Evolutionary conservation across 92 coral and sea anemone genomes (phyloP).

Genomic region (Porites evermanni): DNA sequence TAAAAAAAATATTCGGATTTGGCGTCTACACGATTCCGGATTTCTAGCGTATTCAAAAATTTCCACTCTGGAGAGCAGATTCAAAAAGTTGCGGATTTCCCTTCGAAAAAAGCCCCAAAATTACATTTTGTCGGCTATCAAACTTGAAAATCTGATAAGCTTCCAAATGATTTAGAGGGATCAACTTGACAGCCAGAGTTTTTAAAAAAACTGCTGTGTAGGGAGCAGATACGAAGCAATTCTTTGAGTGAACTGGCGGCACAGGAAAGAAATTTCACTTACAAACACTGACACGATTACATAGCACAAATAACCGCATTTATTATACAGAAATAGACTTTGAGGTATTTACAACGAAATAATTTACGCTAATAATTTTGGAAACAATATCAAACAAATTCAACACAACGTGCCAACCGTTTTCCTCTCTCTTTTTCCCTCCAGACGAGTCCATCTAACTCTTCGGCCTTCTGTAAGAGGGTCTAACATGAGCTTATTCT

Average conservation of each 20-base stretch:
- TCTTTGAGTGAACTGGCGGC: background rate
- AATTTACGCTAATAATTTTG: background rate
- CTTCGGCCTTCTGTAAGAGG: background rate
- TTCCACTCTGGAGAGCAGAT: too few relatives aligned
- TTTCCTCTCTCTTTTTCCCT: background rate
- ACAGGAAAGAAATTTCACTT: background rate
- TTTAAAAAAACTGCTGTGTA: too few relatives aligned
- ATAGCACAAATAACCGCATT: background rate
- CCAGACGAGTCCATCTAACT: background rate
- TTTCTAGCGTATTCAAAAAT: too few relatives aligned
- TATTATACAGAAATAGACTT: slow-evolving; percentile 3
- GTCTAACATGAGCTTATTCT: background rate
- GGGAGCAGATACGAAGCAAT: too few relatives aligned
- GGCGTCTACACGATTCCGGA: too few relatives aligned
- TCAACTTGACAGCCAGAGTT: too few relatives aligned
- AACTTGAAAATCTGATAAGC: too few relatives aligned
- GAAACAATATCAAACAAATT: background rate
- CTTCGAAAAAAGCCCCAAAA: too few relatives aligned
- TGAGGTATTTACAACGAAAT: background rate
- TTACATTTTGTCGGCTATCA: too few relatives aligned
- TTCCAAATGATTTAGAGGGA: too few relatives aligned
- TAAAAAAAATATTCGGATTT: too few relatives aligned
- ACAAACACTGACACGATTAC: background rate
- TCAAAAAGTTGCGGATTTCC: too few relatives aligned
- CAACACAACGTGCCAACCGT: slow-evolving; percentile 7